Percentiles rank a stretch among this genome's conserved stretches.
phyloP scores from a whole-genome alignment of 2,888 invertebrate species.

The Charanyca ferruginea region DNA sequence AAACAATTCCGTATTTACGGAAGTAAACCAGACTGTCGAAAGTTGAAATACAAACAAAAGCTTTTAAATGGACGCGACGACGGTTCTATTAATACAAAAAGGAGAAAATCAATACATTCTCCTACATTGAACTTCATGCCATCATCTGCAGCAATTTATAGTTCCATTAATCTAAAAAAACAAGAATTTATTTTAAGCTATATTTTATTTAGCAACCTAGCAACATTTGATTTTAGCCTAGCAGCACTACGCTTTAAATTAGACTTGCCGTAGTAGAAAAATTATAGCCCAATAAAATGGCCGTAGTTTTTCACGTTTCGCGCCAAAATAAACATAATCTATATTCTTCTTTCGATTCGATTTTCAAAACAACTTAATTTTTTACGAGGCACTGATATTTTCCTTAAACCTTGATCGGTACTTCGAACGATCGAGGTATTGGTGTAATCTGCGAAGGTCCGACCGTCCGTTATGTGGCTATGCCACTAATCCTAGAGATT shows the following conservation, averaged over 20 bases:
- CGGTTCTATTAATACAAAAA: background rate
- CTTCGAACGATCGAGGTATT: constrained; percentile 9
- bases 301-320: background rate
- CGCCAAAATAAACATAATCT: constrained; percentile 33
- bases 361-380: constrained; percentile 42
- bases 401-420: constrained; percentile 10
- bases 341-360: constrained; percentile 21
- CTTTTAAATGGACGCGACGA: constrained; percentile 2
- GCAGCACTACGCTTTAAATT: constrained; percentile 26
- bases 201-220: constrained; percentile 8
- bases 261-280: constrained; percentile 25
- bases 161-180: constrained; percentile 37
- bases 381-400: constrained; percentile 25
- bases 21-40: constrained; percentile 22
- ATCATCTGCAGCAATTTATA: constrained; percentile 17
- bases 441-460: background rate
- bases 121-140: constrained; percentile 15
- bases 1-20: constrained; percentile 6
- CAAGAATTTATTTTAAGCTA: constrained; percentile 37
- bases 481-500: background rate
- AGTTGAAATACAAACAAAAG: constrained; percentile 16
- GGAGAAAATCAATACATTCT: constrained; percentile 20
- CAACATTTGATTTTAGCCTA: constrained; percentile 11
- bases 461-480: background rate
- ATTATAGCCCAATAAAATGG: constrained; percentile 35